Evolutionary conservation across 2,797 vertebrate genomes (phyloP).

Genomic region (Aythya fuligula): DNA sequence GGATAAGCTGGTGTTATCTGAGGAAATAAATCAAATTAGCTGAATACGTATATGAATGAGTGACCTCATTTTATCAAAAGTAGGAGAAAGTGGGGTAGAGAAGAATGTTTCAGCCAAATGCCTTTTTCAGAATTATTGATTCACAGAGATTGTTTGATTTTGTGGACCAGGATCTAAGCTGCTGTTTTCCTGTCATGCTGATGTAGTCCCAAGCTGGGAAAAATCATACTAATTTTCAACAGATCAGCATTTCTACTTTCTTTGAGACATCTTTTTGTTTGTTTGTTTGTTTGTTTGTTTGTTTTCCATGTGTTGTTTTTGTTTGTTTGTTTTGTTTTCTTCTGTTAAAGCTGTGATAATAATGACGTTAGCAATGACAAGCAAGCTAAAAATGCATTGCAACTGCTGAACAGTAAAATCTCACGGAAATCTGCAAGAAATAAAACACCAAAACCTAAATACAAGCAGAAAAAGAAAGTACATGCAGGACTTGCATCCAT

Average conservation of each 20-base stretch:
- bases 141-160: not conserved
- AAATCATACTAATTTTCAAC: slow-evolving; percentile 1
- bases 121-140: not conserved
- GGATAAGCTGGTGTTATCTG: not conserved
- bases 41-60: not conserved
- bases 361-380: not conserved
- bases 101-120: not conserved
- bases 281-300: not conserved
- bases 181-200: slow-evolving; percentile 19
- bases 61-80: not conserved
- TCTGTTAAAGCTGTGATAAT: not conserved
- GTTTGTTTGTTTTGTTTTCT: not conserved
- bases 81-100: not conserved
- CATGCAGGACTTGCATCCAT: not conserved
- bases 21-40: not conserved
- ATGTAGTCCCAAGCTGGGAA: not conserved
- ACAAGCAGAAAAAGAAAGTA: not conserved
- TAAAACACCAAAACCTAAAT: not conserved
- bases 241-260: not conserved
- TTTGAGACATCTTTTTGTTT: not conserved
- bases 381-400: slow-evolving; percentile 9
- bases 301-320: not conserved
- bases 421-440: not conserved
- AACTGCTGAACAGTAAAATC: not conserved
- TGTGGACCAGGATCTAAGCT: not conserved